Conservation (phyloP, 2,888 invertebrate genomes). For the Cynaeus angustus region DNA sequence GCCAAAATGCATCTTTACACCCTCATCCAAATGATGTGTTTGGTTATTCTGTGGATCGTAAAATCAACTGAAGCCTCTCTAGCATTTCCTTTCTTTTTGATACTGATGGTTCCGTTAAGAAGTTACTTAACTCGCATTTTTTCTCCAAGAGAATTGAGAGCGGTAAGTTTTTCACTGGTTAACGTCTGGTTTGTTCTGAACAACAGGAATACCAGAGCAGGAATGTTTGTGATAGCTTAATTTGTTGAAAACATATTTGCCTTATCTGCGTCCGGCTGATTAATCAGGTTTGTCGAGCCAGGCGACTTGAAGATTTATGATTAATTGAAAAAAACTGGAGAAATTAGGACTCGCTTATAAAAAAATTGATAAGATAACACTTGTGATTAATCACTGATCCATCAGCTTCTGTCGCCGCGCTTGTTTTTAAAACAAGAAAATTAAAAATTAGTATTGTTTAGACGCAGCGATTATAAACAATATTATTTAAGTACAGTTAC, state of each 20-base stretch:
- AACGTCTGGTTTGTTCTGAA: not conserved
- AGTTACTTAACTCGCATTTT: conserved; percentile 83
- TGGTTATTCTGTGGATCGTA: conserved; percentile 88
- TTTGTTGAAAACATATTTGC: conserved; percentile 22
- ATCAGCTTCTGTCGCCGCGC: too few relatives aligned
- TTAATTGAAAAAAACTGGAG: conserved; percentile 4
- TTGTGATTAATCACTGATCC: too few relatives aligned
- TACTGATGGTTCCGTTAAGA: conserved; percentile 92
- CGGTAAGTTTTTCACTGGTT: conserved; percentile 79
- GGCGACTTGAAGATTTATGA: not conserved
- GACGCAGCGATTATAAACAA: too few relatives aligned
- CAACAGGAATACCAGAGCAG: not conserved
- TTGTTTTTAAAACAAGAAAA: too few relatives aligned
- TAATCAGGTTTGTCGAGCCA: not conserved
- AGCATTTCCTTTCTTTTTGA: conserved; percentile 94
- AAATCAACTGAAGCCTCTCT: conserved; percentile 93
- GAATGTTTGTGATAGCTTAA: conserved; percentile 29
- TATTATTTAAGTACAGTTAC: too few relatives aligned
- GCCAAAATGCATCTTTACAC: conserved; percentile 95
- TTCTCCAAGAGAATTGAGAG: conserved; percentile 86
- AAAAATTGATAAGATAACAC: too few relatives aligned
- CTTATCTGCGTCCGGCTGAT: conserved; percentile 37
- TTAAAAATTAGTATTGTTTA: too few relatives aligned
- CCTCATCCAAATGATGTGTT: conserved; percentile 85
- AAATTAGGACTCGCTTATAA: too few relatives aligned